These are phyloP conservation scores for Actenoides lindsayi DNA, from an alignment of 2,113 vertebrate genomes.

Conservation along the genomic window DNA sequence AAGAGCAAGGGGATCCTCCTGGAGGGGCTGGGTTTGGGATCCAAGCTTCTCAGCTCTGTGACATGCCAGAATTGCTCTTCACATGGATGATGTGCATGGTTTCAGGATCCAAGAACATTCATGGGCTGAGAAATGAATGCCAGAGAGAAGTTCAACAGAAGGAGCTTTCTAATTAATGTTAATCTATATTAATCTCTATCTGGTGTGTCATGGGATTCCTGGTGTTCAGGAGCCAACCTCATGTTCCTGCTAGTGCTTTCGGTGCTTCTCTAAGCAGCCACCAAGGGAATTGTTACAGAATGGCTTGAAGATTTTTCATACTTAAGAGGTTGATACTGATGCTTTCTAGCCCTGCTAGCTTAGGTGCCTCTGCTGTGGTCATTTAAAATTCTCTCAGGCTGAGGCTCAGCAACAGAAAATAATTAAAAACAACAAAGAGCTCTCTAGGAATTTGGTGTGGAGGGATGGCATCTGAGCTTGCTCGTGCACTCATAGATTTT, in stretches of 20 bases:
- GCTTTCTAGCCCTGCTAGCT: not conserved
- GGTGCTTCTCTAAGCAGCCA: not conserved
- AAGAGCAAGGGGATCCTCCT: not conserved
- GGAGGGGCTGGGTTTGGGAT: not conserved
- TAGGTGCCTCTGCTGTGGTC: not conserved
- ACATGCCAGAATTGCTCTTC: not conserved
- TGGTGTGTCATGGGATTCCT: not conserved
- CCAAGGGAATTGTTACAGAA: not conserved
- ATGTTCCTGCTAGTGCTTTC: not conserved
- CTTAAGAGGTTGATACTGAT: not conserved
- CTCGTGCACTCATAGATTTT: not conserved
- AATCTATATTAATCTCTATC: not conserved
- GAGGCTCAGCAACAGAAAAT: not conserved
- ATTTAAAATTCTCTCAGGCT: not conserved
- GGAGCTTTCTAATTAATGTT: not conserved
- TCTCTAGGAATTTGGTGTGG: not conserved
- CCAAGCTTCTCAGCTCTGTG: not conserved
- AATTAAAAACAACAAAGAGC: not conserved
- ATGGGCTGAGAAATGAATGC: not conserved
- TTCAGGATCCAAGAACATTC: not conserved
- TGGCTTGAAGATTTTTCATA: not conserved
- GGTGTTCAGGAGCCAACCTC: not conserved
- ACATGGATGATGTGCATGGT: not conserved
- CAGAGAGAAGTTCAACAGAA: not conserved
- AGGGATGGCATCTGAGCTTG: not conserved